phyloP scores from a whole-genome alignment of 2,113 vertebrate species.

The Oxyruncus cristatus region DNA sequence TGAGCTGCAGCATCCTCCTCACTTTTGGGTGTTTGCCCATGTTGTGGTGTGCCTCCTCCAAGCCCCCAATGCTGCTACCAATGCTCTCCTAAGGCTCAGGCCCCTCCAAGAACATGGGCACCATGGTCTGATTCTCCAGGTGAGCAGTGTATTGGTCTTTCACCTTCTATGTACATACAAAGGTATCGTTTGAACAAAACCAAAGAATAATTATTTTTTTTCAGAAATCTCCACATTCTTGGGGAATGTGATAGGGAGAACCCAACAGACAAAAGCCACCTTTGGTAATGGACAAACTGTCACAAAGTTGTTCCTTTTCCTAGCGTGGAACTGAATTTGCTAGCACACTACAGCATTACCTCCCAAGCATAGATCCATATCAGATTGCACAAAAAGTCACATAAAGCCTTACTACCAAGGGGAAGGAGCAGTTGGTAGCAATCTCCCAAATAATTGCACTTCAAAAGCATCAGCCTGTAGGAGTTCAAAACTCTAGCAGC shows the following conservation, averaged over 20 bases:
- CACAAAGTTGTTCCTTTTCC: neutral
- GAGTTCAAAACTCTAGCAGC: neutral
- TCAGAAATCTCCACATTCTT: neutral
- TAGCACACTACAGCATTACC: neutral
- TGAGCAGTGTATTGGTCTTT: neutral
- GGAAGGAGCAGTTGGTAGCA: neutral
- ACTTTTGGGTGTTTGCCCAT: neutral
- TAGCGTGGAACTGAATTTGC: neutral
- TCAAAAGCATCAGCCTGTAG: neutral
- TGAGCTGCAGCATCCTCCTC: neutral
- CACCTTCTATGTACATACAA: neutral
- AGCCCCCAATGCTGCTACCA: fast-evolving
- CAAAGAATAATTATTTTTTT: neutral
- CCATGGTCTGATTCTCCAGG: neutral
- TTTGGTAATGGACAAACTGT: neutral
- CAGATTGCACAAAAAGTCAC: fast-evolving
- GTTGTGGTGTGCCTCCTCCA: neutral
- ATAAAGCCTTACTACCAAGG: neutral
- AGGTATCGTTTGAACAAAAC: neutral
- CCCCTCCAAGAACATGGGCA: neutral
- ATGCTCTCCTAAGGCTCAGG: neutral
- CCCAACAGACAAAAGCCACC: neutral
- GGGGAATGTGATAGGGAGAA: neutral
- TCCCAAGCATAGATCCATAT: neutral
- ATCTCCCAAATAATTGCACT: neutral